These are phyloP conservation scores for Ifrita kowaldi DNA, from an alignment of 2,113 vertebrate genomes.

Conservation along the genomic window DNA sequence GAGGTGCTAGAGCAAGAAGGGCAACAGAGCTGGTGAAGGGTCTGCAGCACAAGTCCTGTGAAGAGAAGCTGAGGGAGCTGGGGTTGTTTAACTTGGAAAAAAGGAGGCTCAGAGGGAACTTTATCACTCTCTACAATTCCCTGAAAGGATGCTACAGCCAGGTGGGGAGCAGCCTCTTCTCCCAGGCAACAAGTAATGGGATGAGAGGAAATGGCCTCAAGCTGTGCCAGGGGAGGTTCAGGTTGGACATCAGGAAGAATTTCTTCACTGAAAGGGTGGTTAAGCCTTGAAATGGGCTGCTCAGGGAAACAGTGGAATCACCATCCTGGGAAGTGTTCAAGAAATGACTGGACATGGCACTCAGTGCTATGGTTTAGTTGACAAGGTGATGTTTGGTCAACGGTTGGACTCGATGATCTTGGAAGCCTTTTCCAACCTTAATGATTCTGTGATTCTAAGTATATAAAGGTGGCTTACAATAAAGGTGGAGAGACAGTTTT, in stretches of 20 bases:
- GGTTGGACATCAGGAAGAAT: not conserved
- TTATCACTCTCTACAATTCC: not conserved
- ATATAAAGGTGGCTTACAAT: not conserved
- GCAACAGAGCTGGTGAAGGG: not conserved
- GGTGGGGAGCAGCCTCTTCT: too few species aligned
- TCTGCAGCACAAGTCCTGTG: not conserved
- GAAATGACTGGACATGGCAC: not conserved
- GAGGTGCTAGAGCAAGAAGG: not conserved
- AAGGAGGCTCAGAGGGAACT: not conserved
- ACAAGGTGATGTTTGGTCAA: not conserved
- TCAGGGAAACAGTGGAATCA: not conserved
- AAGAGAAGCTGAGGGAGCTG: not conserved
- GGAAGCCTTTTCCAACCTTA: not conserved
- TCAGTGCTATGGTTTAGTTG: not conserved
- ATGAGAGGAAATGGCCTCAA: not conserved
- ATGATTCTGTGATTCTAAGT: not conserved
- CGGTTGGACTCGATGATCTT: fast-evolving
- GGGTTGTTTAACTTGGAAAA: not conserved
- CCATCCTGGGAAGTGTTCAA: not conserved
- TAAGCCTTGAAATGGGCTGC: not conserved
- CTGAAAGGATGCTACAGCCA: too few species aligned
- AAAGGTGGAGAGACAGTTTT: not conserved
- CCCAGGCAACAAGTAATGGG: not conserved
- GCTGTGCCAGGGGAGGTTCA: not conserved
- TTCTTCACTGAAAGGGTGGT: not conserved